Evolutionary conservation across 2,797 vertebrate species (phyloP).

Genomic region (Ispidina lecontei): DNA sequence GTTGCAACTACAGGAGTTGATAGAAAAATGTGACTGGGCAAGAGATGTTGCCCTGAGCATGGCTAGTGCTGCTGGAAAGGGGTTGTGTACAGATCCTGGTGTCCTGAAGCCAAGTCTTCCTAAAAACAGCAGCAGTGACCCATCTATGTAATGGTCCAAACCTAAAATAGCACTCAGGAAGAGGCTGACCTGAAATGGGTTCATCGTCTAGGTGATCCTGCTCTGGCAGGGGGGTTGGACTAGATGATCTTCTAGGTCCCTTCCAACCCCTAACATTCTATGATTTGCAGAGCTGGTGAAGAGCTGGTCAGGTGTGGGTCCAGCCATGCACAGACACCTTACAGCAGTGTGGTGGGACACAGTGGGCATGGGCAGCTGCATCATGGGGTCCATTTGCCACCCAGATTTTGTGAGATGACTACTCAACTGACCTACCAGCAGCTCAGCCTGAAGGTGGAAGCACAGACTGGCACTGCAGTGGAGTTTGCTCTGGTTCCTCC

Average conservation of each 20-base stretch:
- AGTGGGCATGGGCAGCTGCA: background rate
- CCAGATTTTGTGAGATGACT: background rate
- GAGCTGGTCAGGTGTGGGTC: fast-evolving
- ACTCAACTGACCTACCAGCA: background rate
- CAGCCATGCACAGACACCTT: fast-evolving
- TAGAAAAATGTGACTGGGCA: background rate
- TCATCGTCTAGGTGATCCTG: background rate
- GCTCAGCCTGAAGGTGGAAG: background rate
- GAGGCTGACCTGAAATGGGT: background rate
- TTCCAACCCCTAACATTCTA: no score
- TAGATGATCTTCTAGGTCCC: no score
- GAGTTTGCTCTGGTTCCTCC: background rate
- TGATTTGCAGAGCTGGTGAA: background rate
- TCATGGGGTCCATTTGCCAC: fast-evolving
- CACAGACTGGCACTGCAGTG: fast-evolving
- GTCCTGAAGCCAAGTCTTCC: background rate
- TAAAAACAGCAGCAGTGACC: background rate
- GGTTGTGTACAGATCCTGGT: background rate
- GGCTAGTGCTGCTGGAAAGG: background rate
- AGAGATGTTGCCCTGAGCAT: background rate
- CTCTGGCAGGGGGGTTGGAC: no score
- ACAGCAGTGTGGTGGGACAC: background rate
- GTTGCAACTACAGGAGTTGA: background rate
- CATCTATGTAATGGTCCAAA: fast-evolving
- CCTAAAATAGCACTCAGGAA: background rate